Evolutionary conservation across 2,113 vertebrate genomes (phyloP).

Genomic region (Neotragus pygmaeus): DNA sequence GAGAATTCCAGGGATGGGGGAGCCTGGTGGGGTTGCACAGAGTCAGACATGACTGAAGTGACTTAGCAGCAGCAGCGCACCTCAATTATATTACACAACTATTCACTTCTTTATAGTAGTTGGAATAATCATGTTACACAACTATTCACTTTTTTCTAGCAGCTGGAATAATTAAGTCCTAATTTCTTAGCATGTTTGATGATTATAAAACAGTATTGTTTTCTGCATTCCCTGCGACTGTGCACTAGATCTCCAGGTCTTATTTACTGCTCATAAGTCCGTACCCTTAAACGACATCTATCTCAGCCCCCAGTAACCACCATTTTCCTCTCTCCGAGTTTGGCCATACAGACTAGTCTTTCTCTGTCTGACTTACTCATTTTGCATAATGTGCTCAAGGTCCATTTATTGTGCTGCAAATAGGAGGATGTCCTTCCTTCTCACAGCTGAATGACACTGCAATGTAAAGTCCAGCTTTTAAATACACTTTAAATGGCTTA

Average conservation of each 20-base stretch:
- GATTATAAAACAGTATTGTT: not conserved
- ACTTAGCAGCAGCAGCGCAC: no score
- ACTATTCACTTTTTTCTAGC: not conserved
- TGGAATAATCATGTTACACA: not conserved
- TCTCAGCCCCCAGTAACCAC: not conserved
- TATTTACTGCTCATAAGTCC: not conserved
- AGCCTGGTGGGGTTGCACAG: no score
- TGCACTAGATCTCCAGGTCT: not conserved
- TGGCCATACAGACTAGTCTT: not conserved
- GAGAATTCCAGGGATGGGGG: no score
- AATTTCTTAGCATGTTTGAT: not conserved
- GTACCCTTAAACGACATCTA: not conserved
- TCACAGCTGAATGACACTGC: not conserved
- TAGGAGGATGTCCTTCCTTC: not conserved
- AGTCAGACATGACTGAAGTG: no score
- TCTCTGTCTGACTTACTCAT: not conserved
- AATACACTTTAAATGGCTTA: not conserved
- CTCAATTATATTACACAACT: not conserved
- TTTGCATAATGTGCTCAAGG: not conserved
- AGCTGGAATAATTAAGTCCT: not conserved
- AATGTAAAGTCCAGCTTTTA: not conserved
- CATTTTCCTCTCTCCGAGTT: not conserved
- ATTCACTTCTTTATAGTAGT: no score
- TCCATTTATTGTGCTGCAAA: not conserved
- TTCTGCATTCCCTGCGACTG: not conserved